phyloP scores from a whole-genome alignment of 2,888 invertebrate genomes.

The Tinea trinotella region DNA sequence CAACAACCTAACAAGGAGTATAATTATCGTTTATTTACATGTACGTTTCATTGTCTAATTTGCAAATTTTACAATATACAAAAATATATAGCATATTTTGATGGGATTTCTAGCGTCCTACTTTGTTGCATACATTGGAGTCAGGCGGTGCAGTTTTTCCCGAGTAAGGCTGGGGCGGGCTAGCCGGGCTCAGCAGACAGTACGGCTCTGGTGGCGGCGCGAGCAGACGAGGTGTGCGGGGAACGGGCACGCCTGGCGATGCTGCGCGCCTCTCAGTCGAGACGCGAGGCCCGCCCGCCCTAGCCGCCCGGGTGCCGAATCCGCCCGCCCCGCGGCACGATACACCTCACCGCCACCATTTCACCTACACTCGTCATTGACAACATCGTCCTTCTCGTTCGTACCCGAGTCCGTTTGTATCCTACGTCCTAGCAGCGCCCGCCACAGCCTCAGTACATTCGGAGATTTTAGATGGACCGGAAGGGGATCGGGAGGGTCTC shows the following conservation, averaged over 20 bases:
- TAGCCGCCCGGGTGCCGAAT: constrained; percentile 53
- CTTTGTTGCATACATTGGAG: too few relatives aligned
- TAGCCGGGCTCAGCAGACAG: constrained; percentile 29
- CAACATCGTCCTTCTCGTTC: neutral
- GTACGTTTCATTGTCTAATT: too few relatives aligned
- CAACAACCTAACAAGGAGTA: too few relatives aligned
- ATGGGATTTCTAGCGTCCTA: too few relatives aligned
- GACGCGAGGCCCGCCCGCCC: constrained; percentile 74
- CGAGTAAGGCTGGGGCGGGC: neutral
- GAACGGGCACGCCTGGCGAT: constrained; percentile 71
- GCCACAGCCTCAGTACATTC: constrained; percentile 53
- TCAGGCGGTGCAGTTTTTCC: too few relatives aligned
- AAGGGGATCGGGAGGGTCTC: constrained; percentile 44
- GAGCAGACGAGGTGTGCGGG: constrained; percentile 24
- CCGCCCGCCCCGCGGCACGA: constrained; percentile 23
- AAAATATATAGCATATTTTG: too few relatives aligned
- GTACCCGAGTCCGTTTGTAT: constrained; percentile 22
- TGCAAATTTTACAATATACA: too few relatives aligned
- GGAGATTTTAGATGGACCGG: constrained; percentile 66
- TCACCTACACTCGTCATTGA: neutral
- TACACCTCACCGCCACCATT: constrained; percentile 3
- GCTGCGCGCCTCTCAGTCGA: constrained; percentile 78
- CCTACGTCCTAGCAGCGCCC: constrained; percentile 28
- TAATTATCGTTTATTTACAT: too few relatives aligned
- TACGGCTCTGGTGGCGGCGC: constrained; percentile 29